Conservation (phyloP, 2,888 invertebrate genomes). For the Schizotus pectinicornis region DNA sequence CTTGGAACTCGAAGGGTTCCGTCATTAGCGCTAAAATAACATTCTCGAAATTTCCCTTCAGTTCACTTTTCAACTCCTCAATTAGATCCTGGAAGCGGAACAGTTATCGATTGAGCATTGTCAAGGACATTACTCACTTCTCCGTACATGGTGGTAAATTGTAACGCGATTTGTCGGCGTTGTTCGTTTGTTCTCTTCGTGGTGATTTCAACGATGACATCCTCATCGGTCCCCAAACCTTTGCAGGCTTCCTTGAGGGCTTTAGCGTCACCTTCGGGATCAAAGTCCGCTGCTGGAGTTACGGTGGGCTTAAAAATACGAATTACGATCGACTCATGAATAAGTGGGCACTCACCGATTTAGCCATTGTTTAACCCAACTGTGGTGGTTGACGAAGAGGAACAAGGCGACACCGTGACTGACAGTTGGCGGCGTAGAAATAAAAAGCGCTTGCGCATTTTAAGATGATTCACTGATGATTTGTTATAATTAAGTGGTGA, state of each 20-base stretch:
- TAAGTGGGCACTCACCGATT: constrained; percentile 66
- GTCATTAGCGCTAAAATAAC: constrained; percentile 83
- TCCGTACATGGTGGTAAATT: constrained; percentile 64
- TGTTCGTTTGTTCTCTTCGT: constrained; percentile 67
- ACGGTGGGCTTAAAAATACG: not conserved
- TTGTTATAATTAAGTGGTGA: too few species aligned
- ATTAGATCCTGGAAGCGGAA: constrained; percentile 67
- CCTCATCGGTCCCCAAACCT: constrained; percentile 62
- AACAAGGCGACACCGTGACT: too few species aligned
- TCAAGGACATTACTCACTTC: constrained; percentile 57
- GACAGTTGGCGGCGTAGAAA: too few species aligned
- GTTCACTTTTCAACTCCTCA: constrained; percentile 82
- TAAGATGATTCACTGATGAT: too few species aligned
- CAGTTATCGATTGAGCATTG: not conserved
- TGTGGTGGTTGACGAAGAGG: too few species aligned
- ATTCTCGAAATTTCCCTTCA: constrained; percentile 86
- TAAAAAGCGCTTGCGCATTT: too few species aligned
- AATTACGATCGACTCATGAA: too few species aligned
- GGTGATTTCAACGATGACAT: constrained; percentile 67
- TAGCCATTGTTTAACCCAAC: constrained; percentile 70
- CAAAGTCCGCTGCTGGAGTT: not conserved
- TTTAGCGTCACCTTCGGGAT: constrained; percentile 16
- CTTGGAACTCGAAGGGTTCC: constrained; percentile 81
- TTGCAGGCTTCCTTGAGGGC: constrained; percentile 44
- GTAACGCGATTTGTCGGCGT: constrained; percentile 68